These are phyloP conservation scores for Stegostoma tigrinum DNA, from an alignment of 2,113 vertebrate genomes.

Conservation along the genomic window DNA sequence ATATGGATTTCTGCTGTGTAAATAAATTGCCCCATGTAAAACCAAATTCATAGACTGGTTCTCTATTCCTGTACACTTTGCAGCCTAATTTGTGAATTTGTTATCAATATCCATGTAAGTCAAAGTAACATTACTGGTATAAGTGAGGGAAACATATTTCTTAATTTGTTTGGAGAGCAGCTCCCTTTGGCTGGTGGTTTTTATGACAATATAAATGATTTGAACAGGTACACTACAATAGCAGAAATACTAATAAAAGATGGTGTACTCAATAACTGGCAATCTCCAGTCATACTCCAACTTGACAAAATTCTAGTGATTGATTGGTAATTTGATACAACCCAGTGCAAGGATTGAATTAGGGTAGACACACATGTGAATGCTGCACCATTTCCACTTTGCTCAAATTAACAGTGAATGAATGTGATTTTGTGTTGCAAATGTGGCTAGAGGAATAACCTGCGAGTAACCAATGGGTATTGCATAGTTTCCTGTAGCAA, in stretches of 20 bases:
- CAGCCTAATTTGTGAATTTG: background rate
- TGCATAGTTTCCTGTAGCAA: background rate
- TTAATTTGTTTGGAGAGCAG: background rate
- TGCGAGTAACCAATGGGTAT: background rate
- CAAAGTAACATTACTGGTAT: background rate
- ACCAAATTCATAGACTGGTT: background rate
- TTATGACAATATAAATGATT: background rate
- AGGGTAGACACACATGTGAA: background rate
- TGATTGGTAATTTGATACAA: background rate
- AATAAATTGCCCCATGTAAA: constrained; percentile 11
- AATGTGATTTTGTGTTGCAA: background rate
- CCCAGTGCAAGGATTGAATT: background rate
- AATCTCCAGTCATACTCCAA: constrained; percentile 15
- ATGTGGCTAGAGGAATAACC: background rate
- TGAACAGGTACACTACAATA: background rate
- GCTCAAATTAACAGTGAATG: background rate
- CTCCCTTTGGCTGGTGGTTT: background rate
- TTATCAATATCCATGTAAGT: background rate
- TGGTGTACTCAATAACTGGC: background rate
- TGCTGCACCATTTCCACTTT: background rate
- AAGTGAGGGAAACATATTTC: background rate
- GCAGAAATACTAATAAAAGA: background rate
- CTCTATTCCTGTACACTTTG: background rate
- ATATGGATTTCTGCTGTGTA: constrained; percentile 11
- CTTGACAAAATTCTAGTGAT: background rate